Percentiles rank a stretch among this genome's conserved stretches.
Conservation (phyloP, 2,797 vertebrate genomes). For the Botia kubotai region DNA sequence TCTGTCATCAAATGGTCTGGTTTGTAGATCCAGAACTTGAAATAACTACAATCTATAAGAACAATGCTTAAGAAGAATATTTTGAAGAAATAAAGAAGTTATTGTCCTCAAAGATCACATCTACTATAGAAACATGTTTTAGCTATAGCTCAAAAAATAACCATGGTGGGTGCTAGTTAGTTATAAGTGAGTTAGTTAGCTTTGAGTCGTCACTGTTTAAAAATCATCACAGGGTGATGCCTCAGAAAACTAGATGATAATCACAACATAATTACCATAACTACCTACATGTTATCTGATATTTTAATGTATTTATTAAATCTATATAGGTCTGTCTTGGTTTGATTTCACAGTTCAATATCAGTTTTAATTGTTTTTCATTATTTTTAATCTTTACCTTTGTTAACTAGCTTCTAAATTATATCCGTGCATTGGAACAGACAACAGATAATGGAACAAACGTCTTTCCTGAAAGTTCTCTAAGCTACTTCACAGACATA, state of each 20-base stretch:
- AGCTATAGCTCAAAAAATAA: neutral
- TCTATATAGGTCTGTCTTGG: neutral
- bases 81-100: neutral
- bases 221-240: neutral
- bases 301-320: too few species aligned
- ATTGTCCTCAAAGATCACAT: neutral
- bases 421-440: constrained; percentile 6
- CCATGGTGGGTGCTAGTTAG: neutral
- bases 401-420: constrained; percentile 24
- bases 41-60: neutral
- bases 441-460: constrained; percentile 45
- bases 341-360: neutral
- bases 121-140: neutral
- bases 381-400: constrained; percentile 23
- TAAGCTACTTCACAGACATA: constrained; percentile 62
- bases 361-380: neutral
- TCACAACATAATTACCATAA: too few species aligned
- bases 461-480: constrained; percentile 66
- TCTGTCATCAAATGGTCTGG: neutral
- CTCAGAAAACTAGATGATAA: too few species aligned
- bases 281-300: too few species aligned
- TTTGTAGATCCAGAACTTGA: neutral
- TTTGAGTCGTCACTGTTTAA: too few species aligned
- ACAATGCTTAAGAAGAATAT: too few species aligned
- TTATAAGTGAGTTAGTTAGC: neutral